A percentile compares a stretch with the other conserved stretches of the same genome.
Evolutionary conservation across 2,113 vertebrate genomes (phyloP).

Genomic region (Cinclus cinclus): DNA sequence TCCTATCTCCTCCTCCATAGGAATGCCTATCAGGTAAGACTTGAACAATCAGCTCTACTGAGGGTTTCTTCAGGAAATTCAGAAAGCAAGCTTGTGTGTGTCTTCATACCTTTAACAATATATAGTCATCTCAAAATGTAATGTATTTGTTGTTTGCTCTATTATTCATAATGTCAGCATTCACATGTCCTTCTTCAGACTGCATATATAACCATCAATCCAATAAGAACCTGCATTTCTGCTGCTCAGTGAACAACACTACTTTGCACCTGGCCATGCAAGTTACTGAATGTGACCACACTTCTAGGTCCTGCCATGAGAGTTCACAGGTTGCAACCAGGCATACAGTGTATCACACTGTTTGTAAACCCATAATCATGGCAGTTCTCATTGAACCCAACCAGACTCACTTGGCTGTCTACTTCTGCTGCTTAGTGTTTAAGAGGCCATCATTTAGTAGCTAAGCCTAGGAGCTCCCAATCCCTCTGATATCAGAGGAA

Average conservation of each 20-base stretch:
- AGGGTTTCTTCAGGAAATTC: neutral
- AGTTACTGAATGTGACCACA: fast-evolving
- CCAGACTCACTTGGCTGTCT: neutral
- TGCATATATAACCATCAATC: neutral
- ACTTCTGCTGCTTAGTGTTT: neutral
- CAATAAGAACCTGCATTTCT: neutral
- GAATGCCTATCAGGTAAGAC: neutral
- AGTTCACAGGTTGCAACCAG: neutral
- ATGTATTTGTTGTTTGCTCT: neutral
- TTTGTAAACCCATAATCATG: neutral
- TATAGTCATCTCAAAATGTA: neutral
- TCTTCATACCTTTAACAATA: neutral
- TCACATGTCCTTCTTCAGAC: neutral
- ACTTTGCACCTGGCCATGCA: neutral
- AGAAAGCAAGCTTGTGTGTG: neutral
- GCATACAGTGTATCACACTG: neutral
- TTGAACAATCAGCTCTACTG: fast-evolving
- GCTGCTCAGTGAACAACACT: neutral
- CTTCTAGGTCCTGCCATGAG: neutral
- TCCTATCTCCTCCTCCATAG: neutral
- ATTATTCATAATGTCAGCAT: neutral
- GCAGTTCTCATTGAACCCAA: neutral
- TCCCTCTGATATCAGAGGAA: neutral
- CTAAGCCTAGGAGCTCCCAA: neutral
- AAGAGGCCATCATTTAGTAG: neutral